Evolutionary conservation across 2,797 vertebrate genomes (phyloP).

Genomic region (Pipistrellus pygmaeus): DNA sequence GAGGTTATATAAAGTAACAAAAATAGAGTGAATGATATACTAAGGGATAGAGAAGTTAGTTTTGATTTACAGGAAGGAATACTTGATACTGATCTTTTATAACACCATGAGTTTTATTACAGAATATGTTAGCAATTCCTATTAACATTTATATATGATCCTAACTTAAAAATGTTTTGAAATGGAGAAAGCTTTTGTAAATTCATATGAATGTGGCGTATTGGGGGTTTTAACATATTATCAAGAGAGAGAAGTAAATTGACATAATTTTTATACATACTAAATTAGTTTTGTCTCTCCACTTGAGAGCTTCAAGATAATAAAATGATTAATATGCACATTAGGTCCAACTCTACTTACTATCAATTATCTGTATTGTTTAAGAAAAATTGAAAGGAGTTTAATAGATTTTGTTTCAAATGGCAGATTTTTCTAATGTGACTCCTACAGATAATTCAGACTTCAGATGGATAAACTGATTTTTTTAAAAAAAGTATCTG

Average conservation of each 20-base stretch:
- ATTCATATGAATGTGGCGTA: constrained; percentile 70
- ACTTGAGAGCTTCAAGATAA: constrained; percentile 58
- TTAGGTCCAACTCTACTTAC: constrained; percentile 25
- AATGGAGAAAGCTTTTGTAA: constrained; percentile 55
- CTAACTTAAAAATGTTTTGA: constrained; percentile 74
- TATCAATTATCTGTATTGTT: constrained; percentile 51
- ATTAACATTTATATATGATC: constrained; percentile 78
- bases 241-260: constrained; percentile 61
- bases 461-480: constrained; percentile 29
- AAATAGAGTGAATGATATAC: constrained; percentile 71
- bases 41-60: constrained; percentile 67
- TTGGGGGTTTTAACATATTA: constrained; percentile 57
- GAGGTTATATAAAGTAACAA: constrained; percentile 75
- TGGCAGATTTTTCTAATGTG: constrained; percentile 37
- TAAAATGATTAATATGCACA: constrained; percentile 36
- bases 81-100: constrained; percentile 43
- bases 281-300: constrained; percentile 61
- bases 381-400: constrained; percentile 44
- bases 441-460: constrained; percentile 40
- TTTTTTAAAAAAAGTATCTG: neutral
- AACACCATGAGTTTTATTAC: constrained; percentile 65
- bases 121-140: constrained; percentile 59
- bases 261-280: constrained; percentile 70
- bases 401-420: constrained; percentile 61
- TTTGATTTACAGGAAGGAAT: constrained; percentile 60